Conservation (phyloP, 2,113 vertebrate genomes). For the Mesoclemmys tuberculata region DNA sequence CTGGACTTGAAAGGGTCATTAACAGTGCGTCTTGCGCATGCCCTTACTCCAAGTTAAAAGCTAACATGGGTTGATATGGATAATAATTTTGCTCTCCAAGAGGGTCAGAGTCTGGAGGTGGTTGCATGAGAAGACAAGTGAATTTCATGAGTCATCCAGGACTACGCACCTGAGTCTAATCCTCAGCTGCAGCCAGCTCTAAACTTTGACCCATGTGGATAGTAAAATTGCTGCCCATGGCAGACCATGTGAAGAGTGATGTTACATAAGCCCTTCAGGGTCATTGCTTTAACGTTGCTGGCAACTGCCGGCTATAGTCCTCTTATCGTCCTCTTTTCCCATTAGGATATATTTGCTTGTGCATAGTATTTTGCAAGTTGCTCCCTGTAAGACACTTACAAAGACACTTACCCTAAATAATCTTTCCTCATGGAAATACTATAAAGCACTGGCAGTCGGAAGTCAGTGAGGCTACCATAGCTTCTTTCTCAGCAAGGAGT, state of each 20-base stretch:
- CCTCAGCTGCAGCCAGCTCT: not conserved
- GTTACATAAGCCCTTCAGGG: not conserved
- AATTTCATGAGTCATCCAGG: fast-evolving
- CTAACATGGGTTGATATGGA: not conserved
- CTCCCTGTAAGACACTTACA: not conserved
- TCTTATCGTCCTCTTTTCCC: not conserved
- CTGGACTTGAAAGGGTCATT: not conserved
- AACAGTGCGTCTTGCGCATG: not conserved
- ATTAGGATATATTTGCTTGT: not conserved
- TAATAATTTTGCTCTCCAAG: fast-evolving
- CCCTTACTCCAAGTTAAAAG: not conserved
- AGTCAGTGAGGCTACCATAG: not conserved
- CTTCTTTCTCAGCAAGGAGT: not conserved
- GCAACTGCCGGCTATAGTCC: not conserved
- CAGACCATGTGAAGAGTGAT: not conserved
- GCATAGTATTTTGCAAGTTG: not conserved
- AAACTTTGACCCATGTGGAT: not conserved
- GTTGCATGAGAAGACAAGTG: not conserved
- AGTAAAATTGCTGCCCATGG: not conserved
- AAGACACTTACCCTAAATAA: not conserved
- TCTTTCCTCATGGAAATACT: not conserved
- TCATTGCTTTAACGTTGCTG: not conserved
- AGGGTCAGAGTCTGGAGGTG: fast-evolving
- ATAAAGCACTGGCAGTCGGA: not conserved
- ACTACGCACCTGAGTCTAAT: not conserved